phyloP scores from a whole-genome alignment of 1,140 invertebrate species.

The Zaprionus ghesquierei region DNA sequence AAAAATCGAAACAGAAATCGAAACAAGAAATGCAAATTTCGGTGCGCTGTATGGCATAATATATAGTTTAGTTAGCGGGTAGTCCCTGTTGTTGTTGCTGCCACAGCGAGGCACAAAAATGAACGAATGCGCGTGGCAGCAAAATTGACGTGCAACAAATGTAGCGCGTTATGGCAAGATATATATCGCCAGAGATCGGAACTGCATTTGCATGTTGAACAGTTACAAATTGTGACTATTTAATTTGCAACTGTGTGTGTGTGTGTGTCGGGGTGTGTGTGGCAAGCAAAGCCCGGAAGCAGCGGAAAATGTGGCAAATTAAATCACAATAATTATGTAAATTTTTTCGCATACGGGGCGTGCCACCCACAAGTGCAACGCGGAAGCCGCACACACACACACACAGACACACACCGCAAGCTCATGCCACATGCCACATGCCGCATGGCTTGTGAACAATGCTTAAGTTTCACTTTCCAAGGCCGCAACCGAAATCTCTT shows the following conservation, averaged over 20 bases:
- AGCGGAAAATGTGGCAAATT: slow-evolving; percentile 47
- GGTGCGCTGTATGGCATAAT: background rate
- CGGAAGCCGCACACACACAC: slow-evolving; percentile 40
- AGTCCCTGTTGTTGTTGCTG: slow-evolving; percentile 1
- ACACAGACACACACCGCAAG: background rate
- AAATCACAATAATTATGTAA: slow-evolving; percentile 74
- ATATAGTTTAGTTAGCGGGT: background rate
- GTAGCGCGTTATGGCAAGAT: background rate
- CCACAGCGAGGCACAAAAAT: slow-evolving; percentile 56
- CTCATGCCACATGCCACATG: slow-evolving; percentile 27
- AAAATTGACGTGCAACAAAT: slow-evolving; percentile 59
- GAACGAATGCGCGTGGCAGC: slow-evolving; percentile 61
- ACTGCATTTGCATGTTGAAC: slow-evolving; percentile 39
- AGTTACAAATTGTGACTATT: slow-evolving; percentile 43
- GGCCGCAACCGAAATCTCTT: background rate
- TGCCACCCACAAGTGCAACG: slow-evolving; percentile 56
- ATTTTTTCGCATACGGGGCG: slow-evolving; percentile 38
- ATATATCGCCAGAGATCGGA: slow-evolving; percentile 22
- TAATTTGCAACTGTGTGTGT: slow-evolving; percentile 13
- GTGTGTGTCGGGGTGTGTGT: slow-evolving; percentile 3
- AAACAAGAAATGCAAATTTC: slow-evolving; percentile 48
- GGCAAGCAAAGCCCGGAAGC: slow-evolving; percentile 32
- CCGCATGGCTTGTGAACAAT: slow-evolving; percentile 25
- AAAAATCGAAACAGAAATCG: slow-evolving; percentile 11
- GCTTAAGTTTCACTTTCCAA: slow-evolving; percentile 49